A percentile compares a stretch with the other conserved stretches of the same genome.
These are phyloP conservation scores for Felis chaus DNA, from an alignment of 2,113 vertebrate species.

Conservation along the genomic window DNA sequence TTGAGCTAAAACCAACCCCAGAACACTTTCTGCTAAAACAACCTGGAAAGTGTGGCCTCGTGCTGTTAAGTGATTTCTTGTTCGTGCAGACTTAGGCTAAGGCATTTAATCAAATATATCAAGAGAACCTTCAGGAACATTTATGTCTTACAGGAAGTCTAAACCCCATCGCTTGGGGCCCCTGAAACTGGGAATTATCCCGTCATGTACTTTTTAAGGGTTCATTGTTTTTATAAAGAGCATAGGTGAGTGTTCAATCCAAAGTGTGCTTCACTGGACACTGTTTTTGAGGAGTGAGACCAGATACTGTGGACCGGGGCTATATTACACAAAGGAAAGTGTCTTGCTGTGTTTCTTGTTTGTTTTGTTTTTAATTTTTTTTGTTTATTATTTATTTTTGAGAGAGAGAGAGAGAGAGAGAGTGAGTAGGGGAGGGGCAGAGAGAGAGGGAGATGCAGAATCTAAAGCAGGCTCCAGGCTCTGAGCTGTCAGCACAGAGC, in stretches of 20 bases:
- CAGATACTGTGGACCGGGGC: too few species aligned
- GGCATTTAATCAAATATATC: background rate
- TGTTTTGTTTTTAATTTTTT: background rate
- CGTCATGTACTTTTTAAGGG: background rate
- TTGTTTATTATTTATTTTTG: too few species aligned
- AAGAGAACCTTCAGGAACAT: background rate
- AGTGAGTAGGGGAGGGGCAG: too few species aligned
- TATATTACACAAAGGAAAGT: background rate
- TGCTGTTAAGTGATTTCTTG: background rate
- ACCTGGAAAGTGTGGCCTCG: background rate
- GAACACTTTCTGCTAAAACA: background rate
- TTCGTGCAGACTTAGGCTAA: background rate
- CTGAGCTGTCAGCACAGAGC: too few species aligned
- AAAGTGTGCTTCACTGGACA: background rate
- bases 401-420: too few species aligned
- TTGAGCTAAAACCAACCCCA: background rate
- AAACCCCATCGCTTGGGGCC: background rate
- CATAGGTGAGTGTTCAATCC: background rate
- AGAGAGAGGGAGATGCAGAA: too few species aligned
- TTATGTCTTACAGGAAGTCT: background rate
- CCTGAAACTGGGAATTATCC: background rate
- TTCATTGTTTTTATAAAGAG: background rate
- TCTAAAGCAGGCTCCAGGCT: too few species aligned
- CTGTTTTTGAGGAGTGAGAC: background rate
- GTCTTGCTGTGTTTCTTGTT: background rate